These are phyloP conservation scores for Periparus ater DNA, from an alignment of 2,797 vertebrate genomes.

Conservation along the genomic window DNA sequence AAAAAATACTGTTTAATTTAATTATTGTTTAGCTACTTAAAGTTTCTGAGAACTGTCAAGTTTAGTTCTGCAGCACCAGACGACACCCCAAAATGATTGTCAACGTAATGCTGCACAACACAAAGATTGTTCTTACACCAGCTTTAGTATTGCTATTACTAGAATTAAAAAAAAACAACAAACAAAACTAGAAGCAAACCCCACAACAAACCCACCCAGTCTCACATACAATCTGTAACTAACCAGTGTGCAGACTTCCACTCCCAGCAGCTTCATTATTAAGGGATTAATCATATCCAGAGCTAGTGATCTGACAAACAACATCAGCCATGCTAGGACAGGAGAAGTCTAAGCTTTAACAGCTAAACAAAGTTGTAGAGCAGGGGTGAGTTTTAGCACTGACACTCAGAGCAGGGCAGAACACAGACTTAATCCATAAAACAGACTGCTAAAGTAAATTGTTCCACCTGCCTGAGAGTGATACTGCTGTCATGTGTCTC, in stretches of 20 bases:
- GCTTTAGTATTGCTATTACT: not conserved
- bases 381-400: not conserved
- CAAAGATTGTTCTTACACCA: not conserved
- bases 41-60: not conserved
- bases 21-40: not conserved
- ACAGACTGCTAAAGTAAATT: not conserved
- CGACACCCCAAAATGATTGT: not conserved
- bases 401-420: not conserved
- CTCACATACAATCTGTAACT: not conserved
- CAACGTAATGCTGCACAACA: not conserved
- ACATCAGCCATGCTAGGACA: not conserved
- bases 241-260: not conserved
- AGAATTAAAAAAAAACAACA: not conserved
- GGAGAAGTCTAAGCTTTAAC: not conserved
- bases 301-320: not conserved
- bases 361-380: not conserved
- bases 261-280: not conserved
- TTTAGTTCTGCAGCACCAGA: not conserved
- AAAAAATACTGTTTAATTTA: not conserved
- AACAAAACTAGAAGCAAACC: not conserved
- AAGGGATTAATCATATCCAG: not conserved
- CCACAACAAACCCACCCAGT: not conserved
- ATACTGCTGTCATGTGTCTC: not conserved
- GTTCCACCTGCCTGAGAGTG: not conserved
- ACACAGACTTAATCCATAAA: not conserved